These are phyloP conservation scores for Aurelia coerulea DNA, from an alignment of 30 jellyfish, hydroid and myxozoan species.

Conservation along the genomic window DNA sequence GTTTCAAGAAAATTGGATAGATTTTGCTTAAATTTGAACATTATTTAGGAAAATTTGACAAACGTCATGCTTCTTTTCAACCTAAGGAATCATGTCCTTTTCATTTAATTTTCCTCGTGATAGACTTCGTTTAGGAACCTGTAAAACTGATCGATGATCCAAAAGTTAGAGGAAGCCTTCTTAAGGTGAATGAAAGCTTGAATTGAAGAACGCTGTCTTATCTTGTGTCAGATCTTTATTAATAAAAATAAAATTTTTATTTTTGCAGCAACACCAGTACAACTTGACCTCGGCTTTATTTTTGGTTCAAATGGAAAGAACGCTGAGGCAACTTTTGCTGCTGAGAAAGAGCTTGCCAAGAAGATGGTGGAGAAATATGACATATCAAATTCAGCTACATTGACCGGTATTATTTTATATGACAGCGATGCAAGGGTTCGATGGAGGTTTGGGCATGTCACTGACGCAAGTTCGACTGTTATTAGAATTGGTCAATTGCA, in stretches of 20 bases:
- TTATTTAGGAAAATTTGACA: too few relatives aligned
- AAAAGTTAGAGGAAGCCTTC: too few relatives aligned
- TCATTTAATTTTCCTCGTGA: too few relatives aligned
- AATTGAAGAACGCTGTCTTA: too few relatives aligned
- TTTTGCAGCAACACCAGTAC: slow-evolving; percentile 61
- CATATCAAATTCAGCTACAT: slow-evolving; percentile 50
- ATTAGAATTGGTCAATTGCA: not conserved
- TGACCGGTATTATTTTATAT: slow-evolving; percentile 33
- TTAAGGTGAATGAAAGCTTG: too few relatives aligned
- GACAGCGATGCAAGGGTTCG: slow-evolving; percentile 2
- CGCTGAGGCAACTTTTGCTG: slow-evolving; percentile 23
- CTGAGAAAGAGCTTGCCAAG: slow-evolving; percentile 53
- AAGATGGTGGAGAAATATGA: slow-evolving; percentile 7
- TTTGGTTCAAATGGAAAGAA: slow-evolving; percentile 50
- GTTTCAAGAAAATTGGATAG: too few relatives aligned
- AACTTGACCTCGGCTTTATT: slow-evolving; percentile 64
- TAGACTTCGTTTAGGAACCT: too few relatives aligned
- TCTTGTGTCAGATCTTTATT: too few relatives aligned
- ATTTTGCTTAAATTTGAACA: too few relatives aligned
- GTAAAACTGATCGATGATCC: too few relatives aligned
- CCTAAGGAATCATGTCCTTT: too few relatives aligned
- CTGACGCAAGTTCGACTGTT: not conserved
- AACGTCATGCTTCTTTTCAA: too few relatives aligned
- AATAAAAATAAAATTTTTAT: not conserved
- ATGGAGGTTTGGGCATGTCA: slow-evolving; percentile 42